Evolutionary conservation across 2,888 invertebrate genomes (phyloP).

Genomic region (Minunthozetes semirufus): DNA sequence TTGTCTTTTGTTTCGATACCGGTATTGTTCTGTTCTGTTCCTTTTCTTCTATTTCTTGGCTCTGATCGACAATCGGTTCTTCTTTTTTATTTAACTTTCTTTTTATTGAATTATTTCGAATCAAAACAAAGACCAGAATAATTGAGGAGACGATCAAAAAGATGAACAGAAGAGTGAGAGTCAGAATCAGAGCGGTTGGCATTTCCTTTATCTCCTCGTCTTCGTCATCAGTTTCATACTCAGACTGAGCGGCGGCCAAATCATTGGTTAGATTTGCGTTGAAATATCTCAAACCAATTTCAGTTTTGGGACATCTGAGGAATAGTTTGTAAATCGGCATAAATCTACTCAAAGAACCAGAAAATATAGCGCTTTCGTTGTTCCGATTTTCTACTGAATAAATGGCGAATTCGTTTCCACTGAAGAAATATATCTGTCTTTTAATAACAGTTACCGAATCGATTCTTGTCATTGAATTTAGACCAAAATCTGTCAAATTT

Average conservation of each 20-base stretch:
- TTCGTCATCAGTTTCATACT: neutral
- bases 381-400: neutral
- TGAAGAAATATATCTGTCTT: neutral
- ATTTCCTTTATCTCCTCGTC: neutral
- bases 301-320: neutral
- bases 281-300: neutral
- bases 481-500: neutral
- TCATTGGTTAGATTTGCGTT: neutral
- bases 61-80: neutral
- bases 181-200: neutral
- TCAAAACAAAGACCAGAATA: neutral
- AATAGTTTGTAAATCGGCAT: neutral
- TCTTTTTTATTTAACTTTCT: neutral
- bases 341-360: neutral
- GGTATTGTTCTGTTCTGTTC: neutral
- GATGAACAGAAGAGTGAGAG: neutral
- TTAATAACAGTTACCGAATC: neutral
- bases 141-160: neutral
- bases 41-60: neutral
- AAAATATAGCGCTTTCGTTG: neutral
- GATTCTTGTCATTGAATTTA: neutral
- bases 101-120: neutral
- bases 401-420: neutral
- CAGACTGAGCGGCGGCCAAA: neutral
- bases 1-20: too few relatives aligned